Conservation (phyloP, 1,140 invertebrate genomes). For the Drosophila sechellia region DNA sequence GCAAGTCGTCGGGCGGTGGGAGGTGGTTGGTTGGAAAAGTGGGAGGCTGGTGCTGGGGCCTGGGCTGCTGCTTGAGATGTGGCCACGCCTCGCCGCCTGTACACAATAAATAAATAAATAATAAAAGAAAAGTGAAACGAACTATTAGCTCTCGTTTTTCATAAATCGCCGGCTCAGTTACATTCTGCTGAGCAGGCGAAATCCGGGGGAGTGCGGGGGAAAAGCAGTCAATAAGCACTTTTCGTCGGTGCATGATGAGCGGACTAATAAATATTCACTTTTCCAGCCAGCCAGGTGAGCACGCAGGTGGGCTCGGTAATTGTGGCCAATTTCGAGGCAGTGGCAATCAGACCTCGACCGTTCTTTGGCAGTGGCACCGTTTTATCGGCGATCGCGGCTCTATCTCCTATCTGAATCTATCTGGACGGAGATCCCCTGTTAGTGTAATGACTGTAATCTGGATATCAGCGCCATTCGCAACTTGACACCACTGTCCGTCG, state of each 20-base stretch:
- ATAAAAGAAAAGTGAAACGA: constrained; percentile 83
- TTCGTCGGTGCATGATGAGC: constrained; percentile 52
- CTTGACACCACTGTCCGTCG: constrained; percentile 54
- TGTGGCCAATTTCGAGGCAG: constrained; percentile 56
- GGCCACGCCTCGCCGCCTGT: constrained; percentile 67
- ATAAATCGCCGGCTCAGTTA: constrained; percentile 72
- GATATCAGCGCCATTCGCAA: constrained; percentile 47
- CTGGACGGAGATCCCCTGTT: constrained; percentile 7
- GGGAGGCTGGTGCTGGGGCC: constrained; percentile 1
- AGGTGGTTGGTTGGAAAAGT: constrained; percentile 7
- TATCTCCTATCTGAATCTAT: constrained; percentile 14
- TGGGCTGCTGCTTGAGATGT: constrained; percentile 21
- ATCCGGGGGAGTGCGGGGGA: not conserved
- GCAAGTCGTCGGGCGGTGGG: constrained; percentile 10
- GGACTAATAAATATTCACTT: constrained; percentile 75
- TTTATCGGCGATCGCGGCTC: constrained; percentile 27
- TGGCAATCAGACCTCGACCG: constrained; percentile 78
- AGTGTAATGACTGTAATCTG: constrained; percentile 66
- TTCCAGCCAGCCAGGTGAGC: constrained; percentile 48
- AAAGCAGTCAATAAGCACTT: constrained; percentile 42
- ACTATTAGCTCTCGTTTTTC: constrained; percentile 82
- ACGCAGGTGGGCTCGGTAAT: constrained; percentile 50
- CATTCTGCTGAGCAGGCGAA: constrained; percentile 70
- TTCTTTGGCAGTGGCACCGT: constrained; percentile 61
- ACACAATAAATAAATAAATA: constrained; percentile 74